Base-by-base conservation (phyloP, 1,140 invertebrate species). In the Spodoptera litura region DNA sequence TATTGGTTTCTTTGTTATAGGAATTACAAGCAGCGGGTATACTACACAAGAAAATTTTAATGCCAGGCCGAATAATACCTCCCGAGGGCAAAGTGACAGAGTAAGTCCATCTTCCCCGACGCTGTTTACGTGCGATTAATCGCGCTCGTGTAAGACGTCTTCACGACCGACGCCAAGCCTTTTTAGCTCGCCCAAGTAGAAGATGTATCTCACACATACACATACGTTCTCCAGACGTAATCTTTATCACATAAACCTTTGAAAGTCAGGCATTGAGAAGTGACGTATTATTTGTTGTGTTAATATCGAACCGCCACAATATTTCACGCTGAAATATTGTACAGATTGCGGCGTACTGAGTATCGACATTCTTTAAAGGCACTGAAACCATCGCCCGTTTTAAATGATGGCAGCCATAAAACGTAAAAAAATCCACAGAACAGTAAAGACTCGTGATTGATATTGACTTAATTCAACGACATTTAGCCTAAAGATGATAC, bases 41-140 rank as follows among this genome's bases (percentile, higher is more conserved):
- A 53, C 75, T 86, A 35, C 81, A 94, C 83, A 90, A 85, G 86
- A 94, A 94, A 87, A 91, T 94, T 80, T 85, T 89, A 61, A 87
- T 93, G 83, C 89, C 87, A 15, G 93, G 93, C 52, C 90, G 91
- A n/a, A 73, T 88, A 13, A 85, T 93, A 77, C 93, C 93, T 35
- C 88, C 91, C 11, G 85, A 90, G 70, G 38, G 73, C 27, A 87
- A 82, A 83, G 89, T 94, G 27, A 81, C 49, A 74, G 59, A 87
- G 93, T 94, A 88, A 91, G 92, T 91, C 58, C 64, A 75, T 71
- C 11, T 79, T 78, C 55, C 55, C 49, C 55, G 38, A 38, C 66
- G 31, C 62, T 61, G 53, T 82, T 81, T 72, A 82, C 80, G 66
- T 80, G 66, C 76, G 79, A 86, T 86, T 81, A 77, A 68, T 77